A percentile compares a stretch with the other conserved stretches of the same genome.
phyloP scores from a whole-genome alignment of 2,113 vertebrate species.

The Mellivora capensis region DNA sequence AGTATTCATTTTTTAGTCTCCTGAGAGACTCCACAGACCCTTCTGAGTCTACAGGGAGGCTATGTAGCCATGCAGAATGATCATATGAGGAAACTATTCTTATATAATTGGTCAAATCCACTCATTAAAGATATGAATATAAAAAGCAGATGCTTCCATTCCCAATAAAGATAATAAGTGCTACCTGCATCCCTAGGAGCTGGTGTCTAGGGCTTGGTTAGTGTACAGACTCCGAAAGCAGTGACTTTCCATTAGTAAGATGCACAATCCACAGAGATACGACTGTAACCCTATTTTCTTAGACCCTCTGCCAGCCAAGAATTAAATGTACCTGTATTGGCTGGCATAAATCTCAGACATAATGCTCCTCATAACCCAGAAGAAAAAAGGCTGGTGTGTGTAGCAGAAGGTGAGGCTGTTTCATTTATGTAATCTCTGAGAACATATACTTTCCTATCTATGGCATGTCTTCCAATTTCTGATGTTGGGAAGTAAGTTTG shows the following conservation, averaged over 20 bases:
- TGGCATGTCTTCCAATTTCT: slow-evolving; percentile 21
- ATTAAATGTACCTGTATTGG: background rate
- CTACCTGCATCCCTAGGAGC: background rate
- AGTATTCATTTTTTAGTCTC: background rate
- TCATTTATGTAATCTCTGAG: slow-evolving; percentile 6
- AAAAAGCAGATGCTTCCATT: slow-evolving; percentile 5
- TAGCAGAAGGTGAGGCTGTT: background rate
- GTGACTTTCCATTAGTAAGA: slow-evolving; percentile 1
- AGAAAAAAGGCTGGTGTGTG: background rate
- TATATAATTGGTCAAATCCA: background rate
- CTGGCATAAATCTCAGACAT: background rate
- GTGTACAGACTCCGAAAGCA: background rate
- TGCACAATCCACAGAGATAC: background rate
- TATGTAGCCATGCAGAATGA: background rate
- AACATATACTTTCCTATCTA: background rate
- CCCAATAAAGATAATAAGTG: background rate
- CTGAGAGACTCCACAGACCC: background rate
- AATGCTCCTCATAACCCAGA: background rate
- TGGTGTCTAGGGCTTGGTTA: background rate
- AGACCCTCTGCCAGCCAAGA: background rate
- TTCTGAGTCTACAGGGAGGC: background rate
- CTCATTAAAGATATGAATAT: background rate
- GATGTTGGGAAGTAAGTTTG: background rate
- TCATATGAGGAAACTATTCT: background rate
- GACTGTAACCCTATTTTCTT: background rate